A percentile compares a stretch with the other conserved stretches of the same genome.
Evolutionary conservation across 2,797 vertebrate species (phyloP).

Genomic region (Scolopax bukidnonensis): DNA sequence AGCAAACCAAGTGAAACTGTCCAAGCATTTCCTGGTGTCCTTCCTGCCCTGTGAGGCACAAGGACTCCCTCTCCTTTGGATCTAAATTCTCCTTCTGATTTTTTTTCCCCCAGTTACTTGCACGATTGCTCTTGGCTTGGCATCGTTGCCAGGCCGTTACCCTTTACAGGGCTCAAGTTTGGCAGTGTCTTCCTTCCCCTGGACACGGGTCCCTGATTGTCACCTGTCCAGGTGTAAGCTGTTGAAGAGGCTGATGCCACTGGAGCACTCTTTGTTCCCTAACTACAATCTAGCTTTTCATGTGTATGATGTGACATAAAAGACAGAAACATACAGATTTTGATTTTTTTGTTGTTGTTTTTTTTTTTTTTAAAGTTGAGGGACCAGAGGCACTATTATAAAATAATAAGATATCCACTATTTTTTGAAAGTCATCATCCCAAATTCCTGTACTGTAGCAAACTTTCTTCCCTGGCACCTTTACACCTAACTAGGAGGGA

Average conservation of each 20-base stretch:
- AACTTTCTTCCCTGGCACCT: background rate
- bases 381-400: background rate
- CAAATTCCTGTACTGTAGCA: background rate
- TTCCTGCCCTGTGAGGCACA: background rate
- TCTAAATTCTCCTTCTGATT: background rate
- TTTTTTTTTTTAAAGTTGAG: background rate
- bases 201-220: background rate
- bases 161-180: background rate
- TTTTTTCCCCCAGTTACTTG: background rate
- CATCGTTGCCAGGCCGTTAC: background rate
- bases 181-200: background rate
- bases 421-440: background rate
- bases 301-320: background rate
- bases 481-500: background rate
- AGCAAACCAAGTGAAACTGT: background rate
- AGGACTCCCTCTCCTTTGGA: background rate
- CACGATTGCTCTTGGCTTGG: background rate
- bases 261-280: background rate
- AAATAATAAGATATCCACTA: background rate
- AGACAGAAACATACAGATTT: background rate
- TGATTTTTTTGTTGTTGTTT: no score
- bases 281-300: background rate
- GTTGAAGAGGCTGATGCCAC: background rate
- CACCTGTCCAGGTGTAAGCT: background rate
- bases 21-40: background rate